These are phyloP conservation scores for Macaria liturata DNA, from an alignment of 2,888 invertebrate species.

Conservation along the genomic window DNA sequence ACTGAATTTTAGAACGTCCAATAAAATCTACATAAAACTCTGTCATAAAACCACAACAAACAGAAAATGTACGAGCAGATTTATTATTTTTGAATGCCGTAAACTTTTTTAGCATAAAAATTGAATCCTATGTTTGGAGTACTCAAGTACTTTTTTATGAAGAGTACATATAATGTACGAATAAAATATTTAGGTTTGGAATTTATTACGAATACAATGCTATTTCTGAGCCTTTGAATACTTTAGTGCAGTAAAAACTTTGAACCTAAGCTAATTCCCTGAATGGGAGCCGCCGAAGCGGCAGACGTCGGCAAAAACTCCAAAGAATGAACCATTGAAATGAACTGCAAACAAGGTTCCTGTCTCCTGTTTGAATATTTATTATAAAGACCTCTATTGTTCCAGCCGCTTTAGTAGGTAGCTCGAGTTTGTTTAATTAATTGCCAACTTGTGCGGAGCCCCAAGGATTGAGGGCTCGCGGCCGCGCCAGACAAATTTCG, in stretches of 20 bases:
- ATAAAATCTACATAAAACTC: slow-evolving; percentile 8
- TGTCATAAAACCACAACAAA: not conserved
- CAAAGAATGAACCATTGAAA: slow-evolving; percentile 39
- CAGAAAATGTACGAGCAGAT: no score
- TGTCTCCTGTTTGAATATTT: slow-evolving; percentile 52
- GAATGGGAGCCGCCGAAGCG: slow-evolving; percentile 25
- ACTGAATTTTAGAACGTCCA: slow-evolving; percentile 6
- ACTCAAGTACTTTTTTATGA: no score
- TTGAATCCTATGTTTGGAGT: no score
- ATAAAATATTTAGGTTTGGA: no score
- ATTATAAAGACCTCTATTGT: slow-evolving; percentile 59
- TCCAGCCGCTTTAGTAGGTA: slow-evolving; percentile 47
- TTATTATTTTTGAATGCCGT: no score
- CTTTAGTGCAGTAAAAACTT: slow-evolving; percentile 13
- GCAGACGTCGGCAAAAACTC: slow-evolving; percentile 28
- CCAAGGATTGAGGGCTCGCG: slow-evolving; percentile 46
- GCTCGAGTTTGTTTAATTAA: slow-evolving; percentile 60
- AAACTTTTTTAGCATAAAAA: no score
- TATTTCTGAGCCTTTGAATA: slow-evolving; percentile 1
- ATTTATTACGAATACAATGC: no score
- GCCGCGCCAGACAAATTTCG: slow-evolving; percentile 39
- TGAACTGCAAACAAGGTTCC: slow-evolving; percentile 46
- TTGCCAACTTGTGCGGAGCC: slow-evolving; percentile 51
- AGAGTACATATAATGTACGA: no score
- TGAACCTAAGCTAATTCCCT: slow-evolving; percentile 14